Evolutionary conservation across 1,140 invertebrate genomes (phyloP), one percentile per base, ranked within the genome.

Genomic region (Ptiloglossa arizonensis): DNA sequence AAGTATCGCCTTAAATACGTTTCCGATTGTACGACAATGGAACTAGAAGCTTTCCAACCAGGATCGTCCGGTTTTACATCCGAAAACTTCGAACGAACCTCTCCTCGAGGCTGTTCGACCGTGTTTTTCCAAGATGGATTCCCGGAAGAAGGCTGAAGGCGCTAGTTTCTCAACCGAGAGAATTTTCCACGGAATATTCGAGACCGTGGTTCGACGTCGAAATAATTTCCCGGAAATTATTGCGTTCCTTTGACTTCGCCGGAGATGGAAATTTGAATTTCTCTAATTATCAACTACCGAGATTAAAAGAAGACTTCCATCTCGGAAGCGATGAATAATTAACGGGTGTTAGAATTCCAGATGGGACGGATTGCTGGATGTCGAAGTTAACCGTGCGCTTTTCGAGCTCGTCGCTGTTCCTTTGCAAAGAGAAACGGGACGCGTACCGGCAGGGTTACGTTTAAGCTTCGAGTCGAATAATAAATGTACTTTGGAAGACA

Each of bases 1-100:
- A 32, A 66, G 63, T 66, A 66, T 66, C 63, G 63, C 32, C 27
- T 66, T 66, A 66, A 66, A 66, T 66, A 66, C 27, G 44, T 32
- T 48, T n/a, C 27, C 22, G 63, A 32, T 24, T 27, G 50, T 66
- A 32, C 22, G 17, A 15, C 17, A 5, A 5, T 15, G 8, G 38
- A 11, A n/a, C 6, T 6, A 3, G 17, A n/a, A 17, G 15, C 11
- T 44, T n/a, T 1, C 15, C n/a, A 44, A 66, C 63, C 17, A 15
- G 46, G 9, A 66, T 50, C 63, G 63, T 9, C 5, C 11, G 17
- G 27, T 48, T 50, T 50, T 32, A 50, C 63, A 50, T 48, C 19
- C 5, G 27, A 11, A n/a, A 66, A 48, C 44, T 66, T 66, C 19
- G 17, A 41, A 46, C 24, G 60, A 17, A 15, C 17, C 6, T 6